phyloP scores from a whole-genome alignment of 2,888 invertebrate species.

The Eupithecia subfuscata region DNA sequence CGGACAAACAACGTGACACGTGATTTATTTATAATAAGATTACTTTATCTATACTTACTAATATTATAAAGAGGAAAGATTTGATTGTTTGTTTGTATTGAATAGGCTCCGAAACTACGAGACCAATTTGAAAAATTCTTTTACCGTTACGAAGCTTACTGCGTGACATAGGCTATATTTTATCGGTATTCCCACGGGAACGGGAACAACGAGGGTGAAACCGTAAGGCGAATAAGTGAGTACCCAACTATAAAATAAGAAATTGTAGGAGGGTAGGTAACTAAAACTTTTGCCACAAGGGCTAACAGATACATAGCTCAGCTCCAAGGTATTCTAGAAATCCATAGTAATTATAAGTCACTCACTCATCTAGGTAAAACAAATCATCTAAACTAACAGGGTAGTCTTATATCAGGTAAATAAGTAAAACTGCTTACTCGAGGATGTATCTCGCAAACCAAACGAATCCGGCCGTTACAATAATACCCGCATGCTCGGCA shows the following conservation, averaged over 20 bases:
- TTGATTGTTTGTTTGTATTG: no score
- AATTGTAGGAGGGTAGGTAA: not conserved
- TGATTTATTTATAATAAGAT: no score
- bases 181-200: no score
- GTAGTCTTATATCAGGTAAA: not conserved
- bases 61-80: no score
- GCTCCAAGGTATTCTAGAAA: not conserved
- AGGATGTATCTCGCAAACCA: slow-evolving; percentile 73
- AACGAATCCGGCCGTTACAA: slow-evolving; percentile 75
- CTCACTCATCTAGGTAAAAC: not conserved
- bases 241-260: not conserved
- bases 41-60: no score
- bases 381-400: not conserved
- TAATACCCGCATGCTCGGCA: slow-evolving; percentile 77
- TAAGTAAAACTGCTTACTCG: slow-evolving; percentile 57
- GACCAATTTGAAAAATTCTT: no score
- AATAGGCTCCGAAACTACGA: no score
- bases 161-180: no score
- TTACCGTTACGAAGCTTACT: no score
- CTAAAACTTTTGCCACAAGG: not conserved
- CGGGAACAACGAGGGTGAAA: no score
- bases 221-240: no score
- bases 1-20: no score
- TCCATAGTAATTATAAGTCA: not conserved
- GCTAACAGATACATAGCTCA: not conserved